phyloP scores from a whole-genome alignment of 2,888 invertebrate genomes.

The Homarus gammarus region DNA sequence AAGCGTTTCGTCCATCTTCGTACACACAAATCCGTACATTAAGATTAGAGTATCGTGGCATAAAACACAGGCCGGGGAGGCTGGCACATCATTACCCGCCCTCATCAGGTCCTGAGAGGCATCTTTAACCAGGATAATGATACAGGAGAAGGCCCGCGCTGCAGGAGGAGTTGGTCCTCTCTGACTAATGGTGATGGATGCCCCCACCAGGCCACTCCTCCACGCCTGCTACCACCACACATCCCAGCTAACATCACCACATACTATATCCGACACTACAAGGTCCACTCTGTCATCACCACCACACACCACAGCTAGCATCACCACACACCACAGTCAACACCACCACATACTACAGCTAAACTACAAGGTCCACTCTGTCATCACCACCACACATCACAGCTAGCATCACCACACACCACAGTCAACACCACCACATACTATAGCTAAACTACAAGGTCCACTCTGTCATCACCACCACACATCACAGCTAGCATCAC shows the following conservation, averaged over 20 bases:
- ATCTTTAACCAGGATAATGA: neutral
- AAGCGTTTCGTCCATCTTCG: no score
- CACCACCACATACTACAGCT: neutral
- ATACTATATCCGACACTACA: no score
- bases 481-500: no score
- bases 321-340: neutral
- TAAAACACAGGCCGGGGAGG: neutral
- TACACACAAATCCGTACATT: no score
- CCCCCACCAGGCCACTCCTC: no score
- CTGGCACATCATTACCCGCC: neutral
- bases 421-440: slow-evolving; percentile 5
- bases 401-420: neutral
- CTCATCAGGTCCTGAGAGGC: neutral
- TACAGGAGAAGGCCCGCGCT: neutral
- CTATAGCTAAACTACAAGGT: no score
- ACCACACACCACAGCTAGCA: neutral
- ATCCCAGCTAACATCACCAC: neutral
- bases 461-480: neutral
- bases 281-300: no score
- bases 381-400: no score
- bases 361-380: no score
- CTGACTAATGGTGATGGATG: neutral
- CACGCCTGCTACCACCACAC: no score
- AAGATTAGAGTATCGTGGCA: neutral
- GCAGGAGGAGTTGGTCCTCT: neutral